Percentiles rank a stretch among this genome's conserved stretches.
phyloP scores from a whole-genome alignment of 2,113 vertebrate genomes.

The Eulemur macaco region DNA sequence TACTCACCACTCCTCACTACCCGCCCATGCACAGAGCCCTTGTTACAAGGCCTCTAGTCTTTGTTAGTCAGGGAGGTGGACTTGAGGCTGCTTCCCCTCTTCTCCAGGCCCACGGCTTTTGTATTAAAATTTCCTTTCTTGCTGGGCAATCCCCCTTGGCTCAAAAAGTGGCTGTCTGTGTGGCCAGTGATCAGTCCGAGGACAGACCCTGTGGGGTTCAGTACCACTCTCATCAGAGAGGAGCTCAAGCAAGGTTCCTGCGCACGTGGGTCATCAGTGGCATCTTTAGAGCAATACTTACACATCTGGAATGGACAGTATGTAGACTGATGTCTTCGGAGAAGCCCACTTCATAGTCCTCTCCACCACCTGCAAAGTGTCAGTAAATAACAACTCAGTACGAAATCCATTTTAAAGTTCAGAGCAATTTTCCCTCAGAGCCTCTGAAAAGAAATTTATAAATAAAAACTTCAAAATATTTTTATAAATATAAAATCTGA shows the following conservation, averaged over 20 bases:
- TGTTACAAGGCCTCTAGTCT: too few species aligned
- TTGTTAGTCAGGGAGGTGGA: too few species aligned
- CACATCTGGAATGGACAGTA: rapidly evolving
- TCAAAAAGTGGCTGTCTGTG: too few species aligned
- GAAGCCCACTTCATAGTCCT: neutral
- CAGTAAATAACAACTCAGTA: neutral
- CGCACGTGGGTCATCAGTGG: rapidly evolving
- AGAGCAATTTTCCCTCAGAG: neutral
- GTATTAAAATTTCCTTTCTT: too few species aligned
- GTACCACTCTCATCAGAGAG: neutral
- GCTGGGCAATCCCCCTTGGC: too few species aligned
- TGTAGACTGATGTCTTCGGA: neutral
- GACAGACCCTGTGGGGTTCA: too few species aligned
- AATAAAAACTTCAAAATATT: neutral
- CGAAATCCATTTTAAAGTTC: neutral
- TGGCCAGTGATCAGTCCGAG: too few species aligned
- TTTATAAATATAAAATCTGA: neutral
- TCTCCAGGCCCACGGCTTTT: too few species aligned
- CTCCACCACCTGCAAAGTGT: neutral
- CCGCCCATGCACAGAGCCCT: too few species aligned
- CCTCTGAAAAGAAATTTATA: neutral
- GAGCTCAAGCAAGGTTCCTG: neutral
- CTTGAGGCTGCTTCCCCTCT: too few species aligned
- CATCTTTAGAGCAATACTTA: neutral
- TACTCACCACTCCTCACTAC: too few species aligned